Evolutionary conservation across 2,888 invertebrate genomes (phyloP).

Genomic region (Spilosoma lubricipeda): DNA sequence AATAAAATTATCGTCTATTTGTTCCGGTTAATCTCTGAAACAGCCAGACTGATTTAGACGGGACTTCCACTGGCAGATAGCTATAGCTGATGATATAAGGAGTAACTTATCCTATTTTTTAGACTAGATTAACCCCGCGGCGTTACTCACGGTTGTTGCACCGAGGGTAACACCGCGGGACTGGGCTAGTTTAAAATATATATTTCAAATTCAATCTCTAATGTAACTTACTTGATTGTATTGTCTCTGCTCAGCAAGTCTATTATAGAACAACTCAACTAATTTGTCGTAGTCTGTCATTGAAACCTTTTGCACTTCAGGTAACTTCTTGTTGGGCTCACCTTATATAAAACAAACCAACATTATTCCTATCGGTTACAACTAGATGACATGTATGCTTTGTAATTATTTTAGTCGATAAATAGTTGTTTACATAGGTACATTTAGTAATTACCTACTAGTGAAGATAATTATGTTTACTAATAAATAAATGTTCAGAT

Average conservation of each 20-base stretch:
- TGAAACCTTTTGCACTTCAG: constrained; percentile 49
- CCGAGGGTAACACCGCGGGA: too few species aligned
- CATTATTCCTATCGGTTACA: neutral
- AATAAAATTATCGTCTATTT: too few species aligned
- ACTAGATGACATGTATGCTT: neutral
- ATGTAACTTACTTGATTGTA: constrained; percentile 73
- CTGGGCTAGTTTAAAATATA: neutral
- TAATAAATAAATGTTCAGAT: neutral
- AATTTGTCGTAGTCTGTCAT: constrained; percentile 84
- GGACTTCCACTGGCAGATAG: too few species aligned
- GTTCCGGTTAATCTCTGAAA: too few species aligned
- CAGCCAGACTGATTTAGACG: too few species aligned
- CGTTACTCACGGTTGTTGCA: too few species aligned
- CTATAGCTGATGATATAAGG: too few species aligned
- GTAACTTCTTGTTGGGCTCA: constrained; percentile 23
- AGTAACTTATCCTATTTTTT: too few species aligned
- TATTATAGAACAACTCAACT: constrained; percentile 83
- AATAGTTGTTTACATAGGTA: neutral
- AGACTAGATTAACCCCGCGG: too few species aligned
- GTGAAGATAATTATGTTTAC: neutral
- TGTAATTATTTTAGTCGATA: neutral
- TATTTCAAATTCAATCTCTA: neutral
- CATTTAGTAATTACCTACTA: neutral
- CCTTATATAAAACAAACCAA: constrained; percentile 8
- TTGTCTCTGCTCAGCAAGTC: constrained; percentile 80